These are phyloP conservation scores for Pantherophis vulpinus DNA, from an alignment of 2,797 vertebrate genomes.

Conservation along the genomic window DNA sequence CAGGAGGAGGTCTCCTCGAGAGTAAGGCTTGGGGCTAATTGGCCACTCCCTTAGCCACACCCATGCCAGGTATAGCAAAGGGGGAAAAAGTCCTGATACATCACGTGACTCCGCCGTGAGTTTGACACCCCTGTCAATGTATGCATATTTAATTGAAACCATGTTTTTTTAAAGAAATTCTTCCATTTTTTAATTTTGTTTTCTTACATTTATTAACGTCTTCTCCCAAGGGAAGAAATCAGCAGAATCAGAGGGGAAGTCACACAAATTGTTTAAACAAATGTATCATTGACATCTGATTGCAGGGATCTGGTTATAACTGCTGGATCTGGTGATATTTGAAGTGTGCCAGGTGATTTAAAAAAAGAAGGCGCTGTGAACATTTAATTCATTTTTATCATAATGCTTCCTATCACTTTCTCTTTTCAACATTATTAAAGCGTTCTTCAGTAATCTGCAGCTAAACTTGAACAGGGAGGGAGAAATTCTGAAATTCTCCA, in stretches of 20 bases:
- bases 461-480: slow-evolving; percentile 18
- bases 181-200: not conserved
- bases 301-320: slow-evolving; percentile 1
- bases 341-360: not conserved
- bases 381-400: slow-evolving; percentile 41
- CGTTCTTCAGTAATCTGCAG: slow-evolving; percentile 33
- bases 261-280: not conserved
- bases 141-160: not conserved
- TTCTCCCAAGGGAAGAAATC: not conserved
- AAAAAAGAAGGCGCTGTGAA: not conserved
- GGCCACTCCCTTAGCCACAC: too few relatives aligned
- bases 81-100: too few relatives aligned
- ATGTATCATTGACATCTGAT: not conserved
- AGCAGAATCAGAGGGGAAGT: not conserved
- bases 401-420: not conserved
- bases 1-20: too few relatives aligned
- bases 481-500: slow-evolving; percentile 14
- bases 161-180: not conserved
- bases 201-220: not conserved
- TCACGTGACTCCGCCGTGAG: too few relatives aligned
- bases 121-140: not conserved
- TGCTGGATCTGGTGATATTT: not conserved
- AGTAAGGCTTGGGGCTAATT: too few relatives aligned
- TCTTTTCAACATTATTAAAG: slow-evolving; percentile 25
- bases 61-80: too few relatives aligned